Conservation (phyloP, 2,113 vertebrate genomes). For the Myotis davidii region DNA sequence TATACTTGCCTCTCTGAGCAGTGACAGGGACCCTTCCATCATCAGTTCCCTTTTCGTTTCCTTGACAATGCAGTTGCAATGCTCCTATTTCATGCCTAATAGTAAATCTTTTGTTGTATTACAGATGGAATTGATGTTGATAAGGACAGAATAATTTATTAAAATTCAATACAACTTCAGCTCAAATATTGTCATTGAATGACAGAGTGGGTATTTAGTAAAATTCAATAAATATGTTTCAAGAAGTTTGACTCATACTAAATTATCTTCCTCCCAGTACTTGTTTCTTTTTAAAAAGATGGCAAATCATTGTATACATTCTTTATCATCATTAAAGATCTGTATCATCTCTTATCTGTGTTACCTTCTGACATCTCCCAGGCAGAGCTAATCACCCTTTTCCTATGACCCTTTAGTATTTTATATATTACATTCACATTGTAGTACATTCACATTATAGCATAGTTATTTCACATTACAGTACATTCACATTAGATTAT, state of each 20-base stretch:
- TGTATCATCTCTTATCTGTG: background rate
- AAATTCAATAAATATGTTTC: conserved; percentile 18
- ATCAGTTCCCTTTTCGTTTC: background rate
- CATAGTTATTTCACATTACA: background rate
- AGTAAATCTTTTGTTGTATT: conserved; percentile 44
- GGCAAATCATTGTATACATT: background rate
- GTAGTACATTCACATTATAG: background rate
- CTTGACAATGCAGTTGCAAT: background rate
- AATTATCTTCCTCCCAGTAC: background rate
- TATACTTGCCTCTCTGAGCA: conserved; percentile 29
- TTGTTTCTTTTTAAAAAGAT: background rate
- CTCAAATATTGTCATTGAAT: background rate
- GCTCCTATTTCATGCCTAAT: background rate
- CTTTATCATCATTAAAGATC: background rate
- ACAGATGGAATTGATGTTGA: background rate
- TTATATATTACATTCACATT: background rate
- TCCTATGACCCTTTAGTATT: background rate
- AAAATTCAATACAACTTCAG: background rate
- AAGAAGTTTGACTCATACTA: background rate
- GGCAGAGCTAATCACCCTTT: background rate
- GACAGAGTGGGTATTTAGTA: background rate
- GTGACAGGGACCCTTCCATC: background rate
- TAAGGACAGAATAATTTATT: conserved; percentile 8
- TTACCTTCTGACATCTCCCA: background rate
- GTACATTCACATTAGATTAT: background rate